Percentiles rank a stretch among this genome's conserved stretches.
Evolutionary conservation across 2,113 vertebrate genomes (phyloP).

Genomic region (Pelecanoides urinatrix): DNA sequence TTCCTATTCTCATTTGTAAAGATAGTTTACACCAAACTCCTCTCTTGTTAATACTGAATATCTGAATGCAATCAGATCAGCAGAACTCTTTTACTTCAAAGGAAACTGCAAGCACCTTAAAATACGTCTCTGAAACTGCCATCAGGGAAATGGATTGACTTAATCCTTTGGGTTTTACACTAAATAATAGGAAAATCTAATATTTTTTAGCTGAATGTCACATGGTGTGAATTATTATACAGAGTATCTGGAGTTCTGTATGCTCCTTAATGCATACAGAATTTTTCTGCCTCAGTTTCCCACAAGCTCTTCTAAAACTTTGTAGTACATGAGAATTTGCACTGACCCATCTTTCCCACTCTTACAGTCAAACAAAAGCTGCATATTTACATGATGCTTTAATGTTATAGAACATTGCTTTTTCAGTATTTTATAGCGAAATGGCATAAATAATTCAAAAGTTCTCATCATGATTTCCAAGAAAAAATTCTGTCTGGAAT

Average conservation of each 20-base stretch:
- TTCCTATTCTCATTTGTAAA: background rate
- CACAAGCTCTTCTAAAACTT: background rate
- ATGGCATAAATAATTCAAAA: background rate
- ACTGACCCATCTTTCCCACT: background rate
- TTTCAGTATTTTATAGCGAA: background rate
- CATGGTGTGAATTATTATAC: background rate
- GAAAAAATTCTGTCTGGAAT: background rate
- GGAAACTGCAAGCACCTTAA: background rate
- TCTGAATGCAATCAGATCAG: background rate
- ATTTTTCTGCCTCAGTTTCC: background rate
- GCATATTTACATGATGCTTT: too few relatives aligned
- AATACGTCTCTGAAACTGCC: background rate
- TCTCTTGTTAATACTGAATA: background rate
- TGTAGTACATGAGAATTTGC: background rate
- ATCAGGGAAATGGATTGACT: background rate
- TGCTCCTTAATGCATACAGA: background rate
- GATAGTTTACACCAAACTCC: background rate
- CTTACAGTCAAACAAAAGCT: background rate
- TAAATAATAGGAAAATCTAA: background rate
- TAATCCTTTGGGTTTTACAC: background rate
- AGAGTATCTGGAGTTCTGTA: background rate
- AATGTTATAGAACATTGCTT: background rate
- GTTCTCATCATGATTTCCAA: background rate
- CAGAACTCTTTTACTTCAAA: background rate
- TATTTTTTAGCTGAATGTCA: background rate